Percentiles rank a stretch among this genome's conserved stretches.
Conservation (phyloP, 2,113 vertebrate genomes). For the Dendrocopos noguchii region DNA sequence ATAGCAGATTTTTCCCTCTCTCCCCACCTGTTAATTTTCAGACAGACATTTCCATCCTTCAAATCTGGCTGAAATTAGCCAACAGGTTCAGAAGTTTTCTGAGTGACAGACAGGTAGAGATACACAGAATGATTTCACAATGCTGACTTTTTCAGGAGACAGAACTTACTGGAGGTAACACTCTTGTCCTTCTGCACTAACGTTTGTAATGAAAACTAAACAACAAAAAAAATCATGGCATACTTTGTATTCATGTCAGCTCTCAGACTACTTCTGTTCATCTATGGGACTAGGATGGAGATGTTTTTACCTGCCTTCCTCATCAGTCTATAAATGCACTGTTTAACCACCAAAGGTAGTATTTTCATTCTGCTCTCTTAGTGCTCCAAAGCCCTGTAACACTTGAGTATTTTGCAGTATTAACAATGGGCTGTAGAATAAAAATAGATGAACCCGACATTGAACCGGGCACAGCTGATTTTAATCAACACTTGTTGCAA, state of each 20-base stretch:
- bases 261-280: background rate
- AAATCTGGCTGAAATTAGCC: background rate
- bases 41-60: background rate
- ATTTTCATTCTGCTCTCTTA: too few species aligned
- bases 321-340: background rate
- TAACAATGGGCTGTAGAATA: background rate
- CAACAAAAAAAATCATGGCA: background rate
- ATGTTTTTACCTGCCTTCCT: background rate
- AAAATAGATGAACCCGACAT: background rate
- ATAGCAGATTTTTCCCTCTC: background rate
- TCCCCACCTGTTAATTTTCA: background rate
- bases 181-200: background rate
- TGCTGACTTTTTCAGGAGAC: background rate
- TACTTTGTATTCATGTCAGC: background rate
- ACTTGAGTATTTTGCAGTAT: accelerated
- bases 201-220: background rate
- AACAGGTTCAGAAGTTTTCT: background rate
- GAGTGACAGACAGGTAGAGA: background rate
- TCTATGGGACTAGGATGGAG: background rate
- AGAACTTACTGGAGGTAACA: background rate
- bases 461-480: background rate
- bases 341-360: background rate
- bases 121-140: background rate
- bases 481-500: background rate
- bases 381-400: accelerated